Percentiles rank a stretch among this genome's conserved stretches.
These are phyloP conservation scores for Notothenia coriiceps DNA, from an alignment of 2,113 vertebrate species.

Conservation along the genomic window DNA sequence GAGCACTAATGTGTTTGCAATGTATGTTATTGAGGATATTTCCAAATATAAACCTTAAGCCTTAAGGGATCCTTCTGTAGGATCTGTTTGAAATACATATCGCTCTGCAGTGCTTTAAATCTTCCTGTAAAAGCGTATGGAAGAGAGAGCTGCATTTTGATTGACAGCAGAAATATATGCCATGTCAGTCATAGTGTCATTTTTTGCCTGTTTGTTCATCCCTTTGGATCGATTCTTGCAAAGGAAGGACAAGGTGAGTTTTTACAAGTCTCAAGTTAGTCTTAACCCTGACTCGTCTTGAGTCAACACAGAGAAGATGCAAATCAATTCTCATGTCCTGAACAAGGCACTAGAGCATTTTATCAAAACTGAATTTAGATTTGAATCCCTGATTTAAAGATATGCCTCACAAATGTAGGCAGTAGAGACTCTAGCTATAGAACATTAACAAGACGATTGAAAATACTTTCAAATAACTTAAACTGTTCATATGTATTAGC, in stretches of 20 bases:
- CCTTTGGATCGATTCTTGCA: background rate
- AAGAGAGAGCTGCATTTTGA: background rate
- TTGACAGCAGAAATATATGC: background rate
- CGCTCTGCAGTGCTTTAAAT: background rate
- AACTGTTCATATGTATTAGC: too few relatives aligned
- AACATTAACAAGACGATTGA: too few relatives aligned
- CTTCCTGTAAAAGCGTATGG: background rate
- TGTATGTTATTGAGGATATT: constrained; percentile 2
- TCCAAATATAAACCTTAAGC: background rate
- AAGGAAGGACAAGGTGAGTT: too few relatives aligned
- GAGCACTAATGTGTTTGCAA: constrained; percentile 38
- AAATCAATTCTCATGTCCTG: background rate
- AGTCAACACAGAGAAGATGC: background rate
- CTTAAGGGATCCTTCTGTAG: background rate
- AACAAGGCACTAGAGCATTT: too few relatives aligned
- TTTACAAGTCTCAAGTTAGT: background rate
- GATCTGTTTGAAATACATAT: background rate
- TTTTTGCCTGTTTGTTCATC: background rate
- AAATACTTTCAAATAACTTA: too few relatives aligned
- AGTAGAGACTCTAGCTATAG: background rate
- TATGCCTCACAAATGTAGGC: background rate
- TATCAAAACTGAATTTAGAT: background rate
- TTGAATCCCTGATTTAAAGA: background rate
- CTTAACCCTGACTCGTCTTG: background rate
- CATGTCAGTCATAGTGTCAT: constrained; percentile 22